phyloP scores from a whole-genome alignment of 2,888 invertebrate species.

The Dynastes maya region DNA sequence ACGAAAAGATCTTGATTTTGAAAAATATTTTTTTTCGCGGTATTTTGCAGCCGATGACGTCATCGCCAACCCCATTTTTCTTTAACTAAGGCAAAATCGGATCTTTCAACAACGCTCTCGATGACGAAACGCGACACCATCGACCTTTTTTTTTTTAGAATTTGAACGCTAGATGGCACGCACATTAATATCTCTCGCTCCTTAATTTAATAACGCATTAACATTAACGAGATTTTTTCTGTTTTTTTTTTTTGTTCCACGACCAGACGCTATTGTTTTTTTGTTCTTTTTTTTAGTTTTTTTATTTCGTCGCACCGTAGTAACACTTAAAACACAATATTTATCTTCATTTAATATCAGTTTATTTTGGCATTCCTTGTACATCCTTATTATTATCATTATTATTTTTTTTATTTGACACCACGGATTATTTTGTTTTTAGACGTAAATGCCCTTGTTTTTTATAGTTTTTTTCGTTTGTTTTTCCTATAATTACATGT shows the following conservation, averaged over 20 bases:
- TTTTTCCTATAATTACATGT: too few species aligned
- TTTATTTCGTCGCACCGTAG: neutral
- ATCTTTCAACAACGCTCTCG: conserved; percentile 56
- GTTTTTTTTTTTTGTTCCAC: conserved; percentile 48
- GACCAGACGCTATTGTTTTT: neutral
- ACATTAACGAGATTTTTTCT: conserved; percentile 40
- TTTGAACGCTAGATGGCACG: conserved; percentile 57
- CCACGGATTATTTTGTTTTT: too few species aligned
- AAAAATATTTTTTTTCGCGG: too few species aligned
- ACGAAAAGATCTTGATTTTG: neutral
- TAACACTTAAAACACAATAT: conserved; percentile 8
- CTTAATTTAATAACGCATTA: conserved; percentile 48
- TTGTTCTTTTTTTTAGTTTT: neutral
- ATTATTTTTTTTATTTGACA: too few species aligned
- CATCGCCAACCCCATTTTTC: conserved; percentile 48
- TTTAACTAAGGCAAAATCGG: conserved; percentile 69
- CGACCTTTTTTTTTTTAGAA: conserved; percentile 64
- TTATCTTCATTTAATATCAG: neutral
- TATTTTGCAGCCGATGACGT: neutral
- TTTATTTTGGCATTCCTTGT: neutral
- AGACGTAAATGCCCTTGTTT: too few species aligned
- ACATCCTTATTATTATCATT: neutral
- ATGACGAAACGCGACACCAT: conserved; percentile 62
- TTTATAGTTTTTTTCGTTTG: too few species aligned
- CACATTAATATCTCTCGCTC: conserved; percentile 52